Evolutionary conservation across 2,113 vertebrate genomes (phyloP).

Genomic region (Oxyruncus cristatus): DNA sequence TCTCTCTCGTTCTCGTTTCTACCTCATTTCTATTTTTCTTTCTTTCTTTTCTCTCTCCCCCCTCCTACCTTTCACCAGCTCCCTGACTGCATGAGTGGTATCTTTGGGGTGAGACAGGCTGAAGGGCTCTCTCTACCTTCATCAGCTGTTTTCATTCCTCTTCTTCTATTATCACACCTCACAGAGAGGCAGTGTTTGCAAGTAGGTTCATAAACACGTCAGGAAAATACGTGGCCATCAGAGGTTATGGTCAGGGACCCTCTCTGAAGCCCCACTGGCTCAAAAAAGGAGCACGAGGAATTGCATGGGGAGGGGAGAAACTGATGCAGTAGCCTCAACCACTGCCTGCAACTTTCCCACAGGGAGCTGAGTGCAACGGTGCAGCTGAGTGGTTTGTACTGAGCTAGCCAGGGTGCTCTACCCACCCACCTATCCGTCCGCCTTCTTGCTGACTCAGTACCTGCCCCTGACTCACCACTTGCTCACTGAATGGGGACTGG

Average conservation of each 20-base stretch:
- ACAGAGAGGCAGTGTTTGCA: not conserved
- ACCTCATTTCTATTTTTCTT: slow-evolving; percentile 64
- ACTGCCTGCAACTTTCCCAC: not conserved
- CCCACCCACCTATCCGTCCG: not conserved
- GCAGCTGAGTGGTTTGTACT: not conserved
- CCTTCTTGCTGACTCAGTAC: slow-evolving; percentile 67
- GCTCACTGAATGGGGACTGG: slow-evolving; percentile 62
- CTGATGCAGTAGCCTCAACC: not conserved
- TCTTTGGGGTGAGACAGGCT: slow-evolving; percentile 1
- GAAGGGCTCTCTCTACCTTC: not conserved
- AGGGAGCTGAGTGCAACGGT: not conserved
- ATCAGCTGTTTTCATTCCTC: not conserved
- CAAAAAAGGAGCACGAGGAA: not conserved
- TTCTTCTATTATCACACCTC: slow-evolving; percentile 21
- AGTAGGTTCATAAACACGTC: not conserved
- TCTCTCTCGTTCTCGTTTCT: slow-evolving; percentile 27
- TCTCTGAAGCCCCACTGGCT: not conserved
- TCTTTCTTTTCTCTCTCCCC: slow-evolving; percentile 19
- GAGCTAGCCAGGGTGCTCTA: not conserved
- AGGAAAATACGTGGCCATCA: not conserved
- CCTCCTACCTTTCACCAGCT: slow-evolving; percentile 30
- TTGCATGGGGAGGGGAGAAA: not conserved
- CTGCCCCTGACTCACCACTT: slow-evolving; percentile 53
- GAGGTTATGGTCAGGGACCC: not conserved
- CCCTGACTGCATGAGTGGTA: slow-evolving; percentile 18